Evolutionary conservation across 35 echinoderm and acorn worm species (phyloP), one percentile per base, ranked within the genome.

Genomic region (Apostichopus parvimensis): DNA sequence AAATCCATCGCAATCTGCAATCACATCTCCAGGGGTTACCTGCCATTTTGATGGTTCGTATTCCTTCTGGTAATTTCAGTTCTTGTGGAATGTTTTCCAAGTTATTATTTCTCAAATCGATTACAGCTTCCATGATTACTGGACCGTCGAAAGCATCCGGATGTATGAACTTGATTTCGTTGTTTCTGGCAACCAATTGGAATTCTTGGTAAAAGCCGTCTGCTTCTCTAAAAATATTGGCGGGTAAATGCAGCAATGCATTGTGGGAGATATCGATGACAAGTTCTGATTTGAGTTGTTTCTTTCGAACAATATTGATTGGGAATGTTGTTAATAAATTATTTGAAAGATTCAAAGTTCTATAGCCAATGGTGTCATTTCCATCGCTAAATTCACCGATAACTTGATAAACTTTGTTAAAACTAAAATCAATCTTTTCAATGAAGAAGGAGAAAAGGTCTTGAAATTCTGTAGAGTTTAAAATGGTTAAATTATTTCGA

Each of bases 81-180:
- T 15, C 61, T 14, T 23, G 57, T 9, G 86, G 86, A 55, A 88
- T 68, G 10, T 58, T 23, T 73, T 68, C 68, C 72, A 88, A 54
- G 7, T 88, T 25, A 88, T 88, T 88, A 15, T 88, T 88, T 54
- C 86, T 60, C n/a, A 88, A 72, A 72, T 88, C 86, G n/a, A 88
- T 26, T 9, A 88, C 26, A 21, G 86, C 86, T 5, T 72, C 61
- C 60, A 15, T 45, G 13, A 88, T 88, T 21, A 66, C 58, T n/a
- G 83, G 56, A 11, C 83, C 83, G 26, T 18, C 5, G 9, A 88
- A 88, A 5, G 22, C 86, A 34, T 88, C 57, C 1, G 86, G 86
- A 57, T 88, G 86, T 13, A 88, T 72, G 11, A 5, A 68, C 6
- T 64, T 54, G 15, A 88, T 68, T 9, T 25, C n/a, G 68, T 88